phyloP scores from a whole-genome alignment of 2,797 vertebrate genomes.

The Smutsia gigantea region DNA sequence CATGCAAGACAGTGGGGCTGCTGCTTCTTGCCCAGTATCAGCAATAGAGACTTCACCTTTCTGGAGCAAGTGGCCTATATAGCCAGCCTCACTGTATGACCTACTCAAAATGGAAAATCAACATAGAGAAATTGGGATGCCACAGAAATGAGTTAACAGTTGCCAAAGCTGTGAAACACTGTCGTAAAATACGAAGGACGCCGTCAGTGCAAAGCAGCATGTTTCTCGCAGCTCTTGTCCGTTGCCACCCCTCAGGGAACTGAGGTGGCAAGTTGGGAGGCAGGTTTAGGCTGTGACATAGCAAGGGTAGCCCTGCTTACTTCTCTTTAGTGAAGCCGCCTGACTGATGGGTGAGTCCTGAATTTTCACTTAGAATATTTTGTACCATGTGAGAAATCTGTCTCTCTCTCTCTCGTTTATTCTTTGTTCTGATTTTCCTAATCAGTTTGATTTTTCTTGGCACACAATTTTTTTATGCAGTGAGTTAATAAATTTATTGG shows the following conservation, averaged over 20 bases:
- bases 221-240: background rate
- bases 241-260: background rate
- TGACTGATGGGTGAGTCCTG: background rate
- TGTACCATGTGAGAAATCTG: background rate
- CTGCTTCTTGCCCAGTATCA: background rate
- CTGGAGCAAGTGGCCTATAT: background rate
- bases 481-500: background rate
- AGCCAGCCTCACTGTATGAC: background rate
- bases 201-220: background rate
- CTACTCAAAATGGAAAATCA: background rate
- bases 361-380: too few relatives aligned
- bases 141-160: background rate
- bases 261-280: background rate
- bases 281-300: background rate
- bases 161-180: background rate
- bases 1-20: background rate
- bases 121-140: background rate
- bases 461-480: background rate
- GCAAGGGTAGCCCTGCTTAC: background rate
- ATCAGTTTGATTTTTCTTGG: background rate
- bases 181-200: background rate
- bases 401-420: background rate
- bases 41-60: background rate
- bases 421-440: background rate
- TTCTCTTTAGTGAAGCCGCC: background rate